Percentiles rank a stretch among this genome's conserved stretches.
phyloP scores from a whole-genome alignment of 2,113 vertebrate genomes.

The Pimephales promelas region DNA sequence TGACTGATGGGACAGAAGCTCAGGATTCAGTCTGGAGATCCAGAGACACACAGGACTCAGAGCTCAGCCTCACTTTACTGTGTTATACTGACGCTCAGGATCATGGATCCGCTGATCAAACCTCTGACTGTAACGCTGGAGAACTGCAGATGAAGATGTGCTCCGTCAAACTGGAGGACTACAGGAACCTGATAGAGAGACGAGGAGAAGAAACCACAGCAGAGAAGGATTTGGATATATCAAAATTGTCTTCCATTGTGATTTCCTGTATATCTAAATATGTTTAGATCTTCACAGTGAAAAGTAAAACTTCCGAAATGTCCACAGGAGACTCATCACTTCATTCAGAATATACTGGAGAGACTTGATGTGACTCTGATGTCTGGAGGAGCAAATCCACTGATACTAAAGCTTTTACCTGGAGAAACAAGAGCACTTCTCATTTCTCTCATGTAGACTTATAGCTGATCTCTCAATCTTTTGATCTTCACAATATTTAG shows the following conservation, averaged over 20 bases:
- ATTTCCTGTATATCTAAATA: too few relatives aligned
- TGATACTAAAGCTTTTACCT: not conserved
- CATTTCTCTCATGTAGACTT: not conserved
- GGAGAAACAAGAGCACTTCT: not conserved
- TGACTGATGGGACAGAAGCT: conserved; percentile 1
- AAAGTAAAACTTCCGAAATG: too few relatives aligned
- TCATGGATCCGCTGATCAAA: conserved; percentile 3
- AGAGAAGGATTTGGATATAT: too few relatives aligned
- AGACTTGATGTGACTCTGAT: not conserved
- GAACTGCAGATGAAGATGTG: conserved; percentile 15
- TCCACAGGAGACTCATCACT: too few relatives aligned
- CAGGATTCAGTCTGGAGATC: conserved; percentile 10
- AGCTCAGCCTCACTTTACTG: conserved; percentile 21
- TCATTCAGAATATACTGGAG: not conserved
- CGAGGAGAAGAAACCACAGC: not conserved
- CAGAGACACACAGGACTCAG: conserved; percentile 27
- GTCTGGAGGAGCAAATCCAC: not conserved
- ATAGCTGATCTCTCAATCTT: not conserved
- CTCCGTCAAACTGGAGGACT: conserved; percentile 21
- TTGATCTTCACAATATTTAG: not conserved
- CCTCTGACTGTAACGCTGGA: not conserved
- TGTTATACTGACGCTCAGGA: conserved; percentile 19
- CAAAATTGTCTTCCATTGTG: too few relatives aligned
- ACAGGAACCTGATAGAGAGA: conserved; percentile 16
- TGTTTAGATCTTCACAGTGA: too few relatives aligned